These are phyloP conservation scores for Zele albiditarsus DNA, from an alignment of 2,888 invertebrate species.

Conservation along the genomic window DNA sequence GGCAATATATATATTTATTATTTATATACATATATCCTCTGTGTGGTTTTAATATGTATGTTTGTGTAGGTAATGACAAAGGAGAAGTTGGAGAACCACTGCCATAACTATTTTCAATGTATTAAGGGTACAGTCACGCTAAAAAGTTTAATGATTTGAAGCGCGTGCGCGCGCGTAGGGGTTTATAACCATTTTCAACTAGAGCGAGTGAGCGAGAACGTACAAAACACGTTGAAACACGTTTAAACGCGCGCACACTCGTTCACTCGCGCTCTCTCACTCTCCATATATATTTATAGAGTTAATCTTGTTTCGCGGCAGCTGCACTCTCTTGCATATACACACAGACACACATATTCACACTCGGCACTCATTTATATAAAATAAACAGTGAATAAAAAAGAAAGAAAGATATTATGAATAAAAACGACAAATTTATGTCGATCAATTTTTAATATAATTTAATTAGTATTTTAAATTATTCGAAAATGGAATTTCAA, in stretches of 20 bases:
- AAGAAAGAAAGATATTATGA: background rate
- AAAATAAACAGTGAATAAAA: background rate
- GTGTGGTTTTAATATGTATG: background rate
- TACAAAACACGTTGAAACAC: background rate
- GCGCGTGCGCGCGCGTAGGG: conserved; percentile 16
- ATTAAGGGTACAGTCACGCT: conserved; percentile 67
- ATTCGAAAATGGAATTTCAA: conserved; percentile 33
- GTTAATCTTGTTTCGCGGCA: conserved; percentile 70
- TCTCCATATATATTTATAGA: conserved; percentile 66
- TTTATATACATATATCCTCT: background rate
- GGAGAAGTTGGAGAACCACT: conserved; percentile 62
- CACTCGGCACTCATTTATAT: background rate
- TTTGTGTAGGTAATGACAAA: background rate
- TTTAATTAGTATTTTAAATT: conserved; percentile 21
- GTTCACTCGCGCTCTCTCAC: conserved; percentile 38
- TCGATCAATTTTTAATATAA: conserved; percentile 39
- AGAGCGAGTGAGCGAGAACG: conserved; percentile 20
- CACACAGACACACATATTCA: background rate
- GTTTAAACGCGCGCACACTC: conserved; percentile 34
- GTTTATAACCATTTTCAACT: conserved; percentile 21
- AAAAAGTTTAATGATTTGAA: conserved; percentile 52
- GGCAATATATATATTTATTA: conserved; percentile 5
- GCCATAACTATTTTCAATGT: conserved; percentile 71
- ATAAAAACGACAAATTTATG: conserved; percentile 26
- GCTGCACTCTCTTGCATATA: conserved; percentile 62